Evolutionary conservation across 1,140 invertebrate species (phyloP), one percentile per base, ranked within the genome.

Genomic region (Latrodectus geometricus): DNA sequence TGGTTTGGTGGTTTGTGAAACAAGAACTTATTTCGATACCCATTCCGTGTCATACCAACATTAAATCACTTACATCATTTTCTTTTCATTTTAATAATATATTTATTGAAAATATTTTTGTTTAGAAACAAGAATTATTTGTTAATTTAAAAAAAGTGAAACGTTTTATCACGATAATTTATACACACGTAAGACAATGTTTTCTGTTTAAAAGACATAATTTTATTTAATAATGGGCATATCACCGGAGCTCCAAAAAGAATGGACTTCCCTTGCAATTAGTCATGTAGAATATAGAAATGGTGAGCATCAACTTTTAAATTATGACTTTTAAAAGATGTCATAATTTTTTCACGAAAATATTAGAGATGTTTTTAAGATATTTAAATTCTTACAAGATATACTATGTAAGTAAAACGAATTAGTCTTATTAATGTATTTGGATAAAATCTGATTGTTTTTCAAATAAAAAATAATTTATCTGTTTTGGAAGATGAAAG

Each of bases 251-350:
- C 17, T 61, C 54, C 11, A 14, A 61, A 61, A 61, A 14, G 54
- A 86, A 56, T 96, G 95, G 95, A 92, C 95, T 88, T 95, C 95
- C 85, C 92, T 97, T 82, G 93, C 95, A 74, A 92, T 96, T 82
- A 96, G 96, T 87, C 93, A 96, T 91, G 95, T 97, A 77, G 96
- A 97, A 92, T 96, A 96, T 93, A 95, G 73, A 75, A 87, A 9
- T 66, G 85, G 85, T 87, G 65, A 21, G 56, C 35, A 50, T 52
- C 5, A 20, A 2, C 0, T 61, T 61, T 11, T 61, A 17, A 14
- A 14, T 61, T 61, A 11, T 14, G 54, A 61, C 8, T 3, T 61
- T 17, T 61, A 61, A 11, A 17, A 61, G 17, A 61, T 14, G 8
- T 14, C 11, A 61, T 14, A 61, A 61, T 14, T 14, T 14, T 61